These are phyloP conservation scores for Eupsittula cactorum DNA, from an alignment of 2,113 vertebrate genomes.

Conservation along the genomic window DNA sequence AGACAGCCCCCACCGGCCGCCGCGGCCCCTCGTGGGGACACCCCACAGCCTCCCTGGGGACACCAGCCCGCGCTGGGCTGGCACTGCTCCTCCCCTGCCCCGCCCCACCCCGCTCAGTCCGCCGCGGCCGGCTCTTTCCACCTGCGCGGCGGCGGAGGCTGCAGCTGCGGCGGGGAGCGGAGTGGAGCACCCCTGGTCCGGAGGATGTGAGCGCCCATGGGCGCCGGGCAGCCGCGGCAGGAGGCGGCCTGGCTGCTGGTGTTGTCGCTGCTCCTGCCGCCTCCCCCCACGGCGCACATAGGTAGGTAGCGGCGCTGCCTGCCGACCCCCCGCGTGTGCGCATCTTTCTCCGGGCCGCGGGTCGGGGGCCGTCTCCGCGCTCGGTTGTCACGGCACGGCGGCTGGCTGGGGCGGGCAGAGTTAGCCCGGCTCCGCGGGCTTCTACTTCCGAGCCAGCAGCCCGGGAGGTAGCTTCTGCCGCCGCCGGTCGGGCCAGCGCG, in stretches of 20 bases:
- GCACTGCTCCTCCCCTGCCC: neutral
- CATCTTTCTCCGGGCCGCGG: neutral
- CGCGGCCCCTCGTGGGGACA: no score
- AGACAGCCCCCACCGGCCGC: no score
- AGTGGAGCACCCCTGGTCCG: no score
- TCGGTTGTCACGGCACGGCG: no score
- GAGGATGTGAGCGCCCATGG: slow-evolving; percentile 58
- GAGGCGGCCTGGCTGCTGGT: neutral
- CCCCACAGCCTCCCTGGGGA: no score
- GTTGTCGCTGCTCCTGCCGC: neutral
- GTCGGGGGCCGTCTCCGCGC: neutral
- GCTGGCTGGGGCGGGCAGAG: neutral
- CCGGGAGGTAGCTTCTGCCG: neutral
- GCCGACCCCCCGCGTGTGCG: neutral
- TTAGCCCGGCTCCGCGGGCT: neutral
- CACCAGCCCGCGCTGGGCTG: neutral
- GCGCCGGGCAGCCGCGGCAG: neutral
- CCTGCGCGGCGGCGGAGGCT: neutral
- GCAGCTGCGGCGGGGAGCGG: neutral
- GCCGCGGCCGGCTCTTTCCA: neutral
- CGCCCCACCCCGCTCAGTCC: neutral
- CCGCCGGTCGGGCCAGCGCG: no score
- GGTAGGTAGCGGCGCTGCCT: neutral
- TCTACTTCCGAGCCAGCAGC: neutral
- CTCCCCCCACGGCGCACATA: neutral